Base-by-base conservation (phyloP, 2,888 invertebrate species). In the Tillus elongatus region DNA sequence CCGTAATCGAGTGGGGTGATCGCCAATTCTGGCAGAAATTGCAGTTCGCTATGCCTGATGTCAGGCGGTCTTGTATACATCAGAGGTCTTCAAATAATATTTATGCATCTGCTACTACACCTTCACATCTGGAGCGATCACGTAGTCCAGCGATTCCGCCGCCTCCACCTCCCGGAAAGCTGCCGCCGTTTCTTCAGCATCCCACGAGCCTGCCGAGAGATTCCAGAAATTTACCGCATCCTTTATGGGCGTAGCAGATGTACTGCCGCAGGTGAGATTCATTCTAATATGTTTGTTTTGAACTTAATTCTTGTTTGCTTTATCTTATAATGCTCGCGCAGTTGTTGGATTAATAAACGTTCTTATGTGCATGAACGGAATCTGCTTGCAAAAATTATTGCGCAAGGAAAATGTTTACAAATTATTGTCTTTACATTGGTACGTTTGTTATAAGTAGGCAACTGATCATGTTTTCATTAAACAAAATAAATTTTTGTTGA, bases 1-100 rank as follows among this genome's bases (percentile, higher is more conserved):
- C 89, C 53, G 85, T 89, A 64, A 81, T 96, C 60, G 86, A 88
- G 64, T 90, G 88, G 84, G 88, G 88, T 46, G 93, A 96, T 68
- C 83, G 87, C 62, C 81, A 89, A 61, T 96, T 96, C 72, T 96
- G 96, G 96, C 90, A 92, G 61, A 93, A 95, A 68, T 71, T 96
- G 45, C 79, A 86, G 60, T 88, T 88, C 60, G 86, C 90, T 37
- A 79, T 93, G 78, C 92, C 92, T 41, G 86, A 87, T 66, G 74
- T 77, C 50, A 70, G 76, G 61, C 72, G 75, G 66, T 56, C 61
- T 11, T 75, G 76, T 64, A 69, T 74, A 49, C 75, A 76, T 62
- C 77, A 75, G 59, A 70, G 75, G 51, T 35, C 35, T 26, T 77
- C 79, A 43, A 75, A 79, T 49, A 75, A 77, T 56, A 81, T 81